Base-by-base conservation (phyloP, 2,888 invertebrate genomes). In the Nomada fucata region DNA sequence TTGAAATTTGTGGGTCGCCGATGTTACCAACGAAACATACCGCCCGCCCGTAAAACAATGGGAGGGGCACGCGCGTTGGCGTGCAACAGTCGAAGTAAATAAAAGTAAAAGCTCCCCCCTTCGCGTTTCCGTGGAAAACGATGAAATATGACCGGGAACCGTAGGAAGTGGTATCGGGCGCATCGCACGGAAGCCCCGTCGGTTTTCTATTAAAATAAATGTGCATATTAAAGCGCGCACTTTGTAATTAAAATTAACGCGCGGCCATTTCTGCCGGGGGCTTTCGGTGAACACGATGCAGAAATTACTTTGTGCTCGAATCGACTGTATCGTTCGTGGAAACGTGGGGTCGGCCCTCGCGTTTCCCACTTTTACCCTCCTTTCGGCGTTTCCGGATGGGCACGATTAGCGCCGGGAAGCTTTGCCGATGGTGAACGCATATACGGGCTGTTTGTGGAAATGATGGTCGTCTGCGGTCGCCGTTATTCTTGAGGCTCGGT, bases 171-270 rank as follows among this genome's bases (percentile, higher is more conserved):
- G 20, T 78, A 79, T 79, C 79, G 79, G 57, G 65, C 65, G 78
- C 78, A 77, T 77, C 71, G 79, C 64, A 18, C 79, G 79, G 78
- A 71, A 77, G 59, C 79, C 26, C 65, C 79, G 78, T 47, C 65
- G 71, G 65, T 71, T 78, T 79, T 79, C 79, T 78, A 79, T 79
- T 79, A 77, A 79, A 79, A 79, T 79, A 79, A 77, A 81, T 70
- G 79, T 67, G 81, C 81, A 81, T 79, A 79, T 79, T 71, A 74
- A 70, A 81, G 67, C 72, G 65, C 69, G 47, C 63, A 42, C 74
- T 81, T 81, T 79, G 81, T 81, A 81, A 81, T 81, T 81, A 79
- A 79, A 81, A 81, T 79, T 74, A 81, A 79, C 73, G 79, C 64
- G 26, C 55, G 9, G 47, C 67, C 63, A 55, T 81, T 74, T 42